These are phyloP conservation scores for Galaxias olidus DNA, from an alignment of 2,797 vertebrate species.

Conservation along the genomic window DNA sequence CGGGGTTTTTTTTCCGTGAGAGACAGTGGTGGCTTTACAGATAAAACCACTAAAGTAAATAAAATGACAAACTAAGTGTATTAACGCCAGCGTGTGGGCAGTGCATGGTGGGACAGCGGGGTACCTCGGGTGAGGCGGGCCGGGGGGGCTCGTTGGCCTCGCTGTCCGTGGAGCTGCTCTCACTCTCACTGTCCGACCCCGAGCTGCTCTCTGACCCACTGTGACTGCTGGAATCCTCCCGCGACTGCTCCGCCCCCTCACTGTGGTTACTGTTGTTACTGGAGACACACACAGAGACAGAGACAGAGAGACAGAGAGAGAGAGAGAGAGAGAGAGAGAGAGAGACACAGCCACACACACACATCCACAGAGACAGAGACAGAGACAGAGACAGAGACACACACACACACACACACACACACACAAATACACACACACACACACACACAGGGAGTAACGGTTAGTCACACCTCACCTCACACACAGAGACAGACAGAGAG, in stretches of 20 bases:
- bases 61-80: no score
- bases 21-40: no score
- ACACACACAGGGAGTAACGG: neutral
- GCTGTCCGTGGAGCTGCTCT: constrained; percentile 97
- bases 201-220: constrained; percentile 98
- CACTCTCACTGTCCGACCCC: constrained; percentile 95
- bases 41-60: no score
- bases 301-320: constrained; percentile 11
- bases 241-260: constrained; percentile 90
- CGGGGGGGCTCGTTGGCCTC: constrained; percentile 93
- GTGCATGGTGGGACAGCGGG: no score
- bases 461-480: neutral
- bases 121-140: constrained; percentile 90
- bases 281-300: no score
- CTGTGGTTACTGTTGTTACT: constrained; percentile 81
- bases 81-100: no score
- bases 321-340: constrained; percentile 5
- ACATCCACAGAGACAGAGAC: no score
- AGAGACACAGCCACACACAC: neutral
- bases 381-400: no score
- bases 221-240: constrained; percentile 96
- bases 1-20: no score
- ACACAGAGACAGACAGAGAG: no score
- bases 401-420: neutral
- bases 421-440: no score